Base-by-base conservation (phyloP, 2,888 invertebrate species). In the Agrenia bidenticulata region DNA sequence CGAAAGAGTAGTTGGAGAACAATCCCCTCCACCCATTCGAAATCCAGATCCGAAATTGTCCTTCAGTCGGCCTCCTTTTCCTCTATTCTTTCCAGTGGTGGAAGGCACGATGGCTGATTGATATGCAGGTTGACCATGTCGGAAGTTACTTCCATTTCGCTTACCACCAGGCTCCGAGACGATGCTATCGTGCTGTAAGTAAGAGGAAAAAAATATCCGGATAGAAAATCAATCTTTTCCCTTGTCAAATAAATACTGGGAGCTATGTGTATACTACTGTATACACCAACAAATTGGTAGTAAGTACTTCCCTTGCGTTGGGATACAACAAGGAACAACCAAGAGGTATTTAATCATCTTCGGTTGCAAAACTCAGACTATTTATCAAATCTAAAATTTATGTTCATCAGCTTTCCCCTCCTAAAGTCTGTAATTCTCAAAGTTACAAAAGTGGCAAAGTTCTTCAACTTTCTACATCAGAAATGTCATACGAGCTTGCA, bases 41-140 rank as follows among this genome's bases (percentile, higher is more conserved):
- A 64, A 66, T 19, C 71, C 71, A 27, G 68, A 71, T 13, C 68
- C 71, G 64, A 65, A 23, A 19, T 51, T 19, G 19, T 51, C 51
- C 24, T 51, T 51, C 21, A 21, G 24, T 13, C 24, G 21, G 23
- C 24, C 24, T 51, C 51, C 51, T 51, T 24, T 19, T 11, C 51
- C 51, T 7, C 51, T 19, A 32, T 45, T 59, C 15, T 59, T 51
- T 32, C 61, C 56, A 7, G 69, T 61, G 11, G 50, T 72, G 13
- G 73, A 70, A 57, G 72, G 69, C 27, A 74, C 42, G 41, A 74
- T 74, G 55, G 76, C 76, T 17, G 73, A 74, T 61, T 73, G 73
- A 67, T 76, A 76, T 61, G 73, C 70, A 24, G 76, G 76, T 64
- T 74, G 75, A 55, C 76, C 74, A 58, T 61, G 73, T 32, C 73